A percentile compares a stretch with the other conserved stretches of the same genome.
Evolutionary conservation across 2,113 vertebrate genomes (phyloP).

Genomic region (Scopus umbretta): DNA sequence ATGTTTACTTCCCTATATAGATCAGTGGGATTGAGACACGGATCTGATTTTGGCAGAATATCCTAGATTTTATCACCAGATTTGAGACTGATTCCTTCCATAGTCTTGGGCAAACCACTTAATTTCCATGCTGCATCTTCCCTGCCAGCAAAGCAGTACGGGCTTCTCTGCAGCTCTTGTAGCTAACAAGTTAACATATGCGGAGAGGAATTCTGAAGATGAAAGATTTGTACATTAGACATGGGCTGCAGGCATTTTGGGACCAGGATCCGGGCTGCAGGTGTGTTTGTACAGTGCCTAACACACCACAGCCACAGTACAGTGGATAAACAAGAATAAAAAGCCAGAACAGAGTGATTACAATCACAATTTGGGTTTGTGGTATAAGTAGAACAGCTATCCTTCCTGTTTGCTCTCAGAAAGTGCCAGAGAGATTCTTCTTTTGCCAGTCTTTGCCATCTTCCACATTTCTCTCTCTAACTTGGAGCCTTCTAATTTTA

Average conservation of each 20-base stretch:
- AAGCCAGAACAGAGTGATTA: not conserved
- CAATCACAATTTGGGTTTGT: not conserved
- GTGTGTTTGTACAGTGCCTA: slow-evolving; percentile 30
- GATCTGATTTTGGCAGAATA: not conserved
- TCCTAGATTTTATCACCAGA: not conserved
- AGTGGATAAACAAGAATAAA: not conserved
- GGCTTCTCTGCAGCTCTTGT: not conserved
- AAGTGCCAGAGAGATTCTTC: not conserved
- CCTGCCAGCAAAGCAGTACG: not conserved
- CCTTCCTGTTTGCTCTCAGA: not conserved
- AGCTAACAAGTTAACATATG: not conserved
- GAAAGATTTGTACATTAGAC: not conserved
- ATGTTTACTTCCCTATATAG: not conserved
- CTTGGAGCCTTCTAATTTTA: not conserved
- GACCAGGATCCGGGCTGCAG: not conserved
- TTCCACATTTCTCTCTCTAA: not conserved
- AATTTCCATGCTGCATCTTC: not conserved
- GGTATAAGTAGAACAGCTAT: not conserved
- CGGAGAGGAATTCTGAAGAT: not conserved
- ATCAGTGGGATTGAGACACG: not conserved
- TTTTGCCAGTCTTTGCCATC: not conserved
- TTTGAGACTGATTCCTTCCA: not conserved
- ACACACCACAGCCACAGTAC: not conserved
- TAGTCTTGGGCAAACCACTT: not conserved
- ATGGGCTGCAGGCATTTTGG: not conserved